These are phyloP conservation scores for Chymomyza procnemis DNA, from an alignment of 2,888 invertebrate genomes.

Conservation along the genomic window DNA sequence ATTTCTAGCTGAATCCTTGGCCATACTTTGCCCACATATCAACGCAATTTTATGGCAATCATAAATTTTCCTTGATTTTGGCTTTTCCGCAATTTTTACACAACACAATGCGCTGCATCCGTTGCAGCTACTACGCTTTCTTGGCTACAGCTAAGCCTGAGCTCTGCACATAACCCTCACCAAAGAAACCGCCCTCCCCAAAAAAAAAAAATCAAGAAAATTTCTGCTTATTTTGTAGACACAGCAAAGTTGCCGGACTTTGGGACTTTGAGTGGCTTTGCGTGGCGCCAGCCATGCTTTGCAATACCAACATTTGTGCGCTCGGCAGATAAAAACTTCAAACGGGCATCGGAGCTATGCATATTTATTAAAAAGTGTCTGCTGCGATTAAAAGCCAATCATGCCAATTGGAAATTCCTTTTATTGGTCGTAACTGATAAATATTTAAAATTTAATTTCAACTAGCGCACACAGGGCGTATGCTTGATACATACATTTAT, in stretches of 20 bases:
- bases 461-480: slow-evolving; percentile 49
- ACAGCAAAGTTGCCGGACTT: not conserved
- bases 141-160: not conserved
- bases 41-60: slow-evolving; percentile 68
- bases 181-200: no score
- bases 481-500: slow-evolving; percentile 43
- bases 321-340: not conserved
- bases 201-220: not conserved
- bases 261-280: not conserved
- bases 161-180: not conserved
- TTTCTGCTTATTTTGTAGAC: not conserved
- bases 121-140: slow-evolving; percentile 23
- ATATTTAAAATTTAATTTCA: slow-evolving; percentile 73
- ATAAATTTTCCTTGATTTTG: slow-evolving; percentile 67
- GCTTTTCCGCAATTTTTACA: slow-evolving; percentile 49
- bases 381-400: slow-evolving; percentile 72
- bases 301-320: slow-evolving; percentile 12
- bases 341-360: slow-evolving; percentile 44
- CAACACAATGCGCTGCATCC: slow-evolving; percentile 50
- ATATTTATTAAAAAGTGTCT: slow-evolving; percentile 72
- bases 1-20: not conserved
- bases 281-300: not conserved
- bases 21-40: slow-evolving; percentile 30
- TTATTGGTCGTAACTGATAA: slow-evolving; percentile 66
- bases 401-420: slow-evolving; percentile 70